Evolutionary conservation across 2,888 invertebrate genomes (phyloP).

Genomic region (Ceriagrion tenellum): DNA sequence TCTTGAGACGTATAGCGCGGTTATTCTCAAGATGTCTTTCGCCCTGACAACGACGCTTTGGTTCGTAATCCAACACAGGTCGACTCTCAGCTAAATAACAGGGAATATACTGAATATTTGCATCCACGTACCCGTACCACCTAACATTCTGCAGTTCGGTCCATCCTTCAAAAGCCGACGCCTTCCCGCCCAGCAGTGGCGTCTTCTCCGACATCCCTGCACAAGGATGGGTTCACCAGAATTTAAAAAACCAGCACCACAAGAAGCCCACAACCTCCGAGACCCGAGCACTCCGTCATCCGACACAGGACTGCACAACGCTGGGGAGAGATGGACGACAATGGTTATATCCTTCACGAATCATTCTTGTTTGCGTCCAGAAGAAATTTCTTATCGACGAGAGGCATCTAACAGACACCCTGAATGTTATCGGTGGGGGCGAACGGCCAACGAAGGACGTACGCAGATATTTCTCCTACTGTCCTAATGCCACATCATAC

Average conservation of each 20-base stretch:
- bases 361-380: neutral
- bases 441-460: neutral
- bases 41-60: neutral
- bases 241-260: neutral
- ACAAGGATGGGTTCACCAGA: neutral
- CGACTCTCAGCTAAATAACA: neutral
- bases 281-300: neutral
- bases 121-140: constrained; percentile 48
- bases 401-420: constrained; percentile 21
- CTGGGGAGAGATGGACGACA: neutral
- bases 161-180: constrained; percentile 38
- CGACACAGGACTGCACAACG: neutral
- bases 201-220: constrained; percentile 38
- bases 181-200: constrained; percentile 23
- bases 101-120: neutral
- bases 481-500: neutral
- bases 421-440: neutral
- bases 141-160: neutral
- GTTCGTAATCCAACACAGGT: neutral
- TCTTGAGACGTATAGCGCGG: too few species aligned
- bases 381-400: neutral
- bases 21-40: too few species aligned
- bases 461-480: neutral
- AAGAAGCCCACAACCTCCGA: neutral
- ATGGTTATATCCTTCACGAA: neutral